phyloP scores from a whole-genome alignment of 1,140 invertebrate genomes.

The Chlorops oryzae region DNA sequence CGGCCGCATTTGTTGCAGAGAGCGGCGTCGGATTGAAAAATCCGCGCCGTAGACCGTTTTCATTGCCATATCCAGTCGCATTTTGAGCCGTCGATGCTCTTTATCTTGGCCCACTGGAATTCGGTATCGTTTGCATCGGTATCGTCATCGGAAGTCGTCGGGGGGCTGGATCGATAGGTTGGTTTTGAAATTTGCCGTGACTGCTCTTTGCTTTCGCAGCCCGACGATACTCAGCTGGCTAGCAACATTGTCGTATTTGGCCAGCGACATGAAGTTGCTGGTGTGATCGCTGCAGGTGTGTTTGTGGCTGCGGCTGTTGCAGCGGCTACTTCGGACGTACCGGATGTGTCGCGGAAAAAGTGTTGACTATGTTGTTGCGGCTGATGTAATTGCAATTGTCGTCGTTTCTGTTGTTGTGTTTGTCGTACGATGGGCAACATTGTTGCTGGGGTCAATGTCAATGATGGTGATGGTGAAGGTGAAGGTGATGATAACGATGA shows the following conservation, averaged over 20 bases:
- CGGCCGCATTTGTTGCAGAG: too few relatives aligned
- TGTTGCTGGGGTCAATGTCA: neutral
- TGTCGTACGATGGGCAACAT: too few relatives aligned
- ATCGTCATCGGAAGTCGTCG: neutral
- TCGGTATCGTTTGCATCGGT: conserved; percentile 4
- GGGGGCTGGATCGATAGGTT: neutral
- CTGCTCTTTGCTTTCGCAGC: conserved; percentile 8
- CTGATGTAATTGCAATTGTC: conserved; percentile 4
- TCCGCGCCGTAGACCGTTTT: too few relatives aligned
- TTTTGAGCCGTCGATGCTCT: conserved; percentile 12
- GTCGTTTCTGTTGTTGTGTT: neutral
- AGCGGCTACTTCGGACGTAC: neutral
- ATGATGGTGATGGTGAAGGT: conserved; percentile 21
- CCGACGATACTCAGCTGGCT: conserved; percentile 37
- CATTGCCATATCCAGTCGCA: conserved; percentile 19
- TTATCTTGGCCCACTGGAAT: conserved; percentile 14
- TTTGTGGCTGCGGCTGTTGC: conserved; percentile 4
- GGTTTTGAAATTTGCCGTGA: too few relatives aligned
- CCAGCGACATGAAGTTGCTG: conserved; percentile 26
- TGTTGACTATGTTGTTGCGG: conserved; percentile 6
- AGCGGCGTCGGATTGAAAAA: too few relatives aligned
- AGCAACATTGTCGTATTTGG: conserved; percentile 36
- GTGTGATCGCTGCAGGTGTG: conserved; percentile 3
- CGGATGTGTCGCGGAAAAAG: too few relatives aligned
- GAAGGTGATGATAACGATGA: conserved; percentile 8